A percentile compares a stretch with the other conserved stretches of the same genome.
Evolutionary conservation across 1,140 invertebrate genomes (phyloP).

Genomic region (Heliconius hewitsoni): DNA sequence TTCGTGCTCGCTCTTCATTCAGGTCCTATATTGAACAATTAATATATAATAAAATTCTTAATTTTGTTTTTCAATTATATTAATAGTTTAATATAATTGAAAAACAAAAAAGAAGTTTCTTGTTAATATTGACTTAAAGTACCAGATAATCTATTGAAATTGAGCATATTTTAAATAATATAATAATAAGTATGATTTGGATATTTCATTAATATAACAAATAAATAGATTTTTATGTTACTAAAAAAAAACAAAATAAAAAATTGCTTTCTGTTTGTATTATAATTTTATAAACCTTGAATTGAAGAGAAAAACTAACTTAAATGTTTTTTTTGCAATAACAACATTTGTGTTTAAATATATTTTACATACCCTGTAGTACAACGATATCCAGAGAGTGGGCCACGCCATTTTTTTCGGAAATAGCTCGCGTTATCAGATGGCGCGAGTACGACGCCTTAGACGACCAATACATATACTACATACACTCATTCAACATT

Average conservation of each 20-base stretch:
- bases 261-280: not conserved
- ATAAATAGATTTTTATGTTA: not conserved
- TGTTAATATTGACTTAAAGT: not conserved
- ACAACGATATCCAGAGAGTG: not conserved
- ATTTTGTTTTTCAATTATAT: not conserved
- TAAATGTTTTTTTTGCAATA: not conserved
- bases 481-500: slow-evolving; percentile 5
- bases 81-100: not conserved
- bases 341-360: not conserved
- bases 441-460: not conserved
- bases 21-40: slow-evolving; percentile 53
- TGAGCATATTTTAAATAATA: too few species aligned
- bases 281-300: not conserved
- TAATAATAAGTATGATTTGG: too few species aligned
- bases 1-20: slow-evolving; percentile 69
- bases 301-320: not conserved
- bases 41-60: not conserved
- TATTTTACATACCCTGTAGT: not conserved
- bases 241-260: not conserved
- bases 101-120: too few species aligned
- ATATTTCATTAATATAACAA: not conserved
- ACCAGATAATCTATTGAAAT: not conserved
- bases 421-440: slow-evolving; percentile 4
- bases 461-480: slow-evolving; percentile 1
- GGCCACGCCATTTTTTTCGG: not conserved